A percentile compares a stretch with the other conserved stretches of the same genome.
phyloP scores from a whole-genome alignment of 1,140 invertebrate species.

The Danaus melanippus region DNA sequence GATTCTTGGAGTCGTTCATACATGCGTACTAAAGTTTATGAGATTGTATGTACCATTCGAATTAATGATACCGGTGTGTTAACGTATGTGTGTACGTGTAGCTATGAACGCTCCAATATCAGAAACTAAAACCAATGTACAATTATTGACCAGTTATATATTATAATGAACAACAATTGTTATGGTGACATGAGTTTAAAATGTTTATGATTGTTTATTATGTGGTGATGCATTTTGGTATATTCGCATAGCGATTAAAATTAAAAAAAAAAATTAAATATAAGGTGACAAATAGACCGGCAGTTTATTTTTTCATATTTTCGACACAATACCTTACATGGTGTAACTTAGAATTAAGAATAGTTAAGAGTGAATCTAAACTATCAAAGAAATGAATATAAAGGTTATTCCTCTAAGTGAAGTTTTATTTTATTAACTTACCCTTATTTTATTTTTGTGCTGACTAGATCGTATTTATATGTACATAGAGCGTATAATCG shows the following conservation, averaged over 20 bases:
- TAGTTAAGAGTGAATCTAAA: slow-evolving; percentile 57
- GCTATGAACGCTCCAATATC: no score
- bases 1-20: no score
- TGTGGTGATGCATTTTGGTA: slow-evolving; percentile 8
- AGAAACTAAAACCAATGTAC: no score
- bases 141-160: no score
- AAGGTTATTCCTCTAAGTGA: slow-evolving; percentile 64
- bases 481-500: no score
- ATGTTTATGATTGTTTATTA: slow-evolving; percentile 13
- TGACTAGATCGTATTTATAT: background rate
- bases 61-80: no score
- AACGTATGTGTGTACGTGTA: no score
- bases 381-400: slow-evolving; percentile 65
- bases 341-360: slow-evolving; percentile 51
- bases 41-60: no score
- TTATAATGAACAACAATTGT: slow-evolving; percentile 5
- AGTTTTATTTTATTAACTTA: slow-evolving; percentile 36
- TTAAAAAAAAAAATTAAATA: slow-evolving; percentile 8
- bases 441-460: background rate
- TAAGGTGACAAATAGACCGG: slow-evolving; percentile 13
- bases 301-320: slow-evolving; percentile 23
- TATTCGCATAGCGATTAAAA: slow-evolving; percentile 15
- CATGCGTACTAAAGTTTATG: no score
- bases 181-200: slow-evolving; percentile 18
- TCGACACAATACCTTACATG: slow-evolving; percentile 32